Percentiles rank a stretch among this genome's conserved stretches.
Conservation (phyloP, 2,888 invertebrate genomes). For the Drosophila affinis region DNA sequence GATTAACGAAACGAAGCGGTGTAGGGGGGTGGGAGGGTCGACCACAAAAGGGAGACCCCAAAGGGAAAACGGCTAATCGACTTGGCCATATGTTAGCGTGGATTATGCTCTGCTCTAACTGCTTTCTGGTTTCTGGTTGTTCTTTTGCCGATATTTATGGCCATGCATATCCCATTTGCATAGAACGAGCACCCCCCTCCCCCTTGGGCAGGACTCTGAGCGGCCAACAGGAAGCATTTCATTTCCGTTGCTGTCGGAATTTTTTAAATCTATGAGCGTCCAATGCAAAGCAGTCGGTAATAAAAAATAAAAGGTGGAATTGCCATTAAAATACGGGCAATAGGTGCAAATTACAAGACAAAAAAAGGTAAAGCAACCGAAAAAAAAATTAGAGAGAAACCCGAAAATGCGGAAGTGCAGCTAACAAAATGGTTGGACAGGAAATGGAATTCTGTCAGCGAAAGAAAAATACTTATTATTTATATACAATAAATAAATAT, state of each 20-base stretch:
- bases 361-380: constrained; percentile 27
- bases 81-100: constrained; percentile 71
- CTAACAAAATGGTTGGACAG: constrained; percentile 30
- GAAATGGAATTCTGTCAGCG: constrained; percentile 42
- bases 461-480: constrained; percentile 21
- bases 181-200: constrained; percentile 11
- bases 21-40: background rate
- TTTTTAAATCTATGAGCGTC: constrained; percentile 80
- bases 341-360: constrained; percentile 74
- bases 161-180: constrained; percentile 53
- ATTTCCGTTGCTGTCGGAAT: constrained; percentile 81
- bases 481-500: constrained; percentile 5
- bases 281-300: constrained; percentile 63
- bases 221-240: constrained; percentile 72
- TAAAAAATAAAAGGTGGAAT: constrained; percentile 49
- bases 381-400: constrained; percentile 21
- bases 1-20: constrained; percentile 17
- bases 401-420: constrained; percentile 36
- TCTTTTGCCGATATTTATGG: constrained; percentile 59
- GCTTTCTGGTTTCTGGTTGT: background rate
- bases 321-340: constrained; percentile 67
- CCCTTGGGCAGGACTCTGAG: constrained; percentile 8
- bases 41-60: background rate
- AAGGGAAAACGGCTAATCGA: constrained; percentile 52
- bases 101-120: constrained; percentile 53